phyloP scores from a whole-genome alignment of 1,140 invertebrate species.

The Telenomus remus region DNA sequence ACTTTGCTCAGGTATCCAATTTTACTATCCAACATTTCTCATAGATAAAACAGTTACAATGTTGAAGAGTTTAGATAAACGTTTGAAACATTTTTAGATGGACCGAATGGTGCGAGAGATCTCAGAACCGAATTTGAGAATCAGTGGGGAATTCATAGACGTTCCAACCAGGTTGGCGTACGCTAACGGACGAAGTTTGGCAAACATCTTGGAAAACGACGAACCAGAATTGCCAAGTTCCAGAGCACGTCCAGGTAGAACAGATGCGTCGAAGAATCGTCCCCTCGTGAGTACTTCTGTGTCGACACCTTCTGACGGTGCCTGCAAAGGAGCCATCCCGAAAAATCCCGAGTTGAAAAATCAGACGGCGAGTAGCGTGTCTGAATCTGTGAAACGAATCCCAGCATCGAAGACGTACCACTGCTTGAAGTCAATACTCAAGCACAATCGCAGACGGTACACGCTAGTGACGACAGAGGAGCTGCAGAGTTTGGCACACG shows the following conservation, averaged over 20 bases:
- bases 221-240: slow-evolving; percentile 45
- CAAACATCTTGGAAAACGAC: slow-evolving; percentile 69
- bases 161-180: slow-evolving; percentile 40
- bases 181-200: slow-evolving; percentile 64
- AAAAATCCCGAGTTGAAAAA: slow-evolving; percentile 49
- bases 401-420: slow-evolving; percentile 68
- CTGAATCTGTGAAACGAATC: slow-evolving; percentile 55
- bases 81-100: slow-evolving; percentile 14
- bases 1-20: not conserved
- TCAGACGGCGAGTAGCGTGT: slow-evolving; percentile 64
- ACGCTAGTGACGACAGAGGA: slow-evolving; percentile 69
- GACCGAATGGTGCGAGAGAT: slow-evolving; percentile 59
- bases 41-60: no score
- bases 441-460: slow-evolving; percentile 68
- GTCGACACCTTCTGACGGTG: no score
- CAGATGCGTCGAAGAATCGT: slow-evolving; percentile 5
- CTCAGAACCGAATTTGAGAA: slow-evolving; percentile 69
- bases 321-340: slow-evolving; percentile 61
- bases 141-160: slow-evolving; percentile 52
- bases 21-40: no score
- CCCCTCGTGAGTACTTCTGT: no score
- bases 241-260: slow-evolving; percentile 13
- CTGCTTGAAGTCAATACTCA: slow-evolving; percentile 71
- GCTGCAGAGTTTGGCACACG: slow-evolving; percentile 60
- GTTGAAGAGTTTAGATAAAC: no score